Conservation (phyloP, 2,113 vertebrate species). For the Mobula hypostoma region DNA sequence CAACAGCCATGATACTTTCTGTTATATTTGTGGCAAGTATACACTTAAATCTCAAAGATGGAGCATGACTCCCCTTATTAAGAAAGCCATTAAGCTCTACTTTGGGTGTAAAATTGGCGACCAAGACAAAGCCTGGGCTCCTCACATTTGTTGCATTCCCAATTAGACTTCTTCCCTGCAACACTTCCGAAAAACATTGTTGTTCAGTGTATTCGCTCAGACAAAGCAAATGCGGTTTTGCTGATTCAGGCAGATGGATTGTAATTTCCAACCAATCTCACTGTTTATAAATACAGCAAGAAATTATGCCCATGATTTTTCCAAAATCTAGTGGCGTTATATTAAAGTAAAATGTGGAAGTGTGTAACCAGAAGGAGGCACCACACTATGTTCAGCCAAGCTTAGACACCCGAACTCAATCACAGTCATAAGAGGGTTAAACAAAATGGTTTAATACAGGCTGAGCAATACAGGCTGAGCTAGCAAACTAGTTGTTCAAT, state of each 20-base stretch:
- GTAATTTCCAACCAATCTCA: not conserved
- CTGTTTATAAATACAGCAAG: not conserved
- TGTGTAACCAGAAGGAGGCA: not conserved
- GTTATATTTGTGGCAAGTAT: too few species aligned
- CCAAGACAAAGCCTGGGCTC: too few species aligned
- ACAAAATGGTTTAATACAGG: not conserved
- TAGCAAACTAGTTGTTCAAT: not conserved
- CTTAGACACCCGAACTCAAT: not conserved
- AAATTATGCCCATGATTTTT: not conserved
- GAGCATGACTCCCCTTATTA: too few species aligned
- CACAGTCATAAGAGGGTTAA: not conserved
- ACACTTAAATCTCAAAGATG: too few species aligned
- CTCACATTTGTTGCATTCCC: too few species aligned
- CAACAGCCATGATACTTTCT: too few species aligned
- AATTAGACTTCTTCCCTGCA: too few species aligned
- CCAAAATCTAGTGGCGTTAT: not conserved
- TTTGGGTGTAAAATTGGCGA: too few species aligned
- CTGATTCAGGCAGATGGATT: not conserved
- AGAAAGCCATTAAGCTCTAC: too few species aligned
- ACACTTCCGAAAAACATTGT: too few species aligned
- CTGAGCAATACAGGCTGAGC: not conserved
- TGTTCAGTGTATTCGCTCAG: not conserved
- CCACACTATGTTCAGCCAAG: not conserved
- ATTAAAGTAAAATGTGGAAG: not conserved
- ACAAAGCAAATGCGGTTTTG: not conserved